Evolutionary conservation across 2,888 invertebrate species (phyloP).

Genomic region (Drosophila lutescens): DNA sequence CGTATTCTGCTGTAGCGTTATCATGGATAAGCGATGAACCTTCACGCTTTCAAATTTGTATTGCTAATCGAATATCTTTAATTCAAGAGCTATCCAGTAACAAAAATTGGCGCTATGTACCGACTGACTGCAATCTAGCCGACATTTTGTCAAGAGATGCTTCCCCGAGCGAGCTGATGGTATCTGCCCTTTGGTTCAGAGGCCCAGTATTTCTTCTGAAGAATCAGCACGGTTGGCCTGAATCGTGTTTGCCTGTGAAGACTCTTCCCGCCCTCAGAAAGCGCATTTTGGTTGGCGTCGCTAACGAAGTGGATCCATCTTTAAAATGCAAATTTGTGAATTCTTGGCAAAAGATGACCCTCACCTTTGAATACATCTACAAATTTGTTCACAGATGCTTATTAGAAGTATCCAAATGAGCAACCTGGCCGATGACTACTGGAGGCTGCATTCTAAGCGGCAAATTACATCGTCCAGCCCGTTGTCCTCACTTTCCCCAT

Average conservation of each 20-base stretch:
- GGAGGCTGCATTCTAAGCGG: neutral
- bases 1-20: neutral
- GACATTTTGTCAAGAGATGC: too few relatives aligned
- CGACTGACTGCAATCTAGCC: too few relatives aligned
- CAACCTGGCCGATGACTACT: conserved; percentile 2
- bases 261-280: neutral
- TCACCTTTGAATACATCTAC: neutral
- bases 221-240: neutral
- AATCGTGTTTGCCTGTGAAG: neutral
- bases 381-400: neutral
- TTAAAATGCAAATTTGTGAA: neutral
- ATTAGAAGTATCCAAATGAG: neutral
- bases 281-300: neutral
- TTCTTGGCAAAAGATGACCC: neutral
- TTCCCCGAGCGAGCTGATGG: conserved; percentile 1
- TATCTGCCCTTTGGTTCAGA: conserved; percentile 1
- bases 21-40: conserved; percentile 2
- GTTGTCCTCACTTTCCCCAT: neutral
- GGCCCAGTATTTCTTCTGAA: neutral
- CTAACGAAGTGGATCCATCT: neutral
- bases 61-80: conserved; percentile 1
- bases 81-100: neutral
- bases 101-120: too few relatives aligned
- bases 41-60: conserved; percentile 1
- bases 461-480: conserved; percentile 1